Conservation (phyloP, 2,888 invertebrate genomes). For the Eupithecia pulchellata region DNA sequence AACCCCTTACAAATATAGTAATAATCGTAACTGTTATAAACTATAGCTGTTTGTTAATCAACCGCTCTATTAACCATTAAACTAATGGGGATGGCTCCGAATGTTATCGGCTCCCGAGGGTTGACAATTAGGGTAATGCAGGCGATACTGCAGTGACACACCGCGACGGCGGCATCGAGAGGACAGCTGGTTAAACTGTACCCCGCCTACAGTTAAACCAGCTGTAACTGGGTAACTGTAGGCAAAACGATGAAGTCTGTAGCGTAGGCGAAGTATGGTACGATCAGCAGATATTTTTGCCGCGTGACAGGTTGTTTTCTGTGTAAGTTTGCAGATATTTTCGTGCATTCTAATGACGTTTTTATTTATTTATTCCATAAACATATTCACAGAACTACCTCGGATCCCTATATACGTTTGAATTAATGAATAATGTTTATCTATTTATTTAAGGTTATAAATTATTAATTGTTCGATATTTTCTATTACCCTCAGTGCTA, state of each 20-base stretch:
- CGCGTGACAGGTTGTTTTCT: no score
- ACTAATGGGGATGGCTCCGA: constrained; percentile 44
- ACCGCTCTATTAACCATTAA: constrained; percentile 46
- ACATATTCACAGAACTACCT: not conserved
- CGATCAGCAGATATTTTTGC: no score
- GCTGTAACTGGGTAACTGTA: not conserved
- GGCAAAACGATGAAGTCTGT: no score
- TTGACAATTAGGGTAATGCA: constrained; percentile 71
- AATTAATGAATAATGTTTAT: not conserved
- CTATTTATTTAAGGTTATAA: no score
- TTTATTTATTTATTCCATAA: not conserved
- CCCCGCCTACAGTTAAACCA: no score
- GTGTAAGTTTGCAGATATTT: not conserved
- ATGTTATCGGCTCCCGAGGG: constrained; percentile 54
- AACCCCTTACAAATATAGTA: constrained; percentile 29
- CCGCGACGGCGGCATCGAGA: constrained; percentile 31
- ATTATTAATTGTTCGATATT: no score
- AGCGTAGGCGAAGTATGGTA: no score
- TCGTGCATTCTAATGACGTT: not conserved
- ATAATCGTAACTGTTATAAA: constrained; percentile 39
- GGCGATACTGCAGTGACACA: constrained; percentile 47
- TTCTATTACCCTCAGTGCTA: no score
- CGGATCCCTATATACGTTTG: not conserved
- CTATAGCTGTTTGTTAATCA: constrained; percentile 48
- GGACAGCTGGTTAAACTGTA: constrained; percentile 24